Conservation (phyloP, 35 echinoderm and acorn worm species). For the Patiria miniata region DNA sequence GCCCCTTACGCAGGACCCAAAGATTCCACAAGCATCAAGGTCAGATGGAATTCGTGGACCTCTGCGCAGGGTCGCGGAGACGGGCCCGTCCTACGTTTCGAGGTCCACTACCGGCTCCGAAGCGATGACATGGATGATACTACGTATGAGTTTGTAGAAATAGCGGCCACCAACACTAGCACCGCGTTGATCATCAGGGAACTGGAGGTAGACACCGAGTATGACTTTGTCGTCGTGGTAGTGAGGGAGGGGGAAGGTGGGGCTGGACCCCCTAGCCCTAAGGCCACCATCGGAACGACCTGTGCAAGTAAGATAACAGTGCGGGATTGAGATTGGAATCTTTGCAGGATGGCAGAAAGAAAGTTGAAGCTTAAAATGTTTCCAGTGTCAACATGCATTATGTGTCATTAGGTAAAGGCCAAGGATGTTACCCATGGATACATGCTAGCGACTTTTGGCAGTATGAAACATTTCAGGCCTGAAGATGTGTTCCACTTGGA, state of each 20-base stretch:
- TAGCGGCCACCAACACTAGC: not conserved
- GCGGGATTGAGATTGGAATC: no score
- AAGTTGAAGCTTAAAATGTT: no score
- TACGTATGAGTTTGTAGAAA: not conserved
- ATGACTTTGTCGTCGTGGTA: constrained; percentile 43
- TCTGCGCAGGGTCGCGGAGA: not conserved
- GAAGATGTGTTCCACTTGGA: no score
- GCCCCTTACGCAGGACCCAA: not conserved
- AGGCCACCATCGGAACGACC: not conserved
- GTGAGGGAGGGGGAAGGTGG: constrained; percentile 23
- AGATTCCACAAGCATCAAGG: not conserved
- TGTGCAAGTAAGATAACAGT: constrained; percentile 26
- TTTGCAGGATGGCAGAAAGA: no score
- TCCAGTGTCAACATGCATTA: no score
- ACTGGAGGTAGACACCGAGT: constrained; percentile 31
- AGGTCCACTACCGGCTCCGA: not conserved
- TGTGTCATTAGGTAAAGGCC: no score
- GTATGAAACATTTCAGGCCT: no score
- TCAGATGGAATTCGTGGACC: not conserved
- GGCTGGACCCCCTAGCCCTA: constrained; percentile 18
- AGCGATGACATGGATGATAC: not conserved
- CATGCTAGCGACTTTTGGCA: no score
- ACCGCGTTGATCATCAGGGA: not conserved
- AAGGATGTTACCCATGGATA: no score
- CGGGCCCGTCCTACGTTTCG: not conserved